phyloP scores from a whole-genome alignment of 2,888 invertebrate species.

The Bombyx huttoni region DNA sequence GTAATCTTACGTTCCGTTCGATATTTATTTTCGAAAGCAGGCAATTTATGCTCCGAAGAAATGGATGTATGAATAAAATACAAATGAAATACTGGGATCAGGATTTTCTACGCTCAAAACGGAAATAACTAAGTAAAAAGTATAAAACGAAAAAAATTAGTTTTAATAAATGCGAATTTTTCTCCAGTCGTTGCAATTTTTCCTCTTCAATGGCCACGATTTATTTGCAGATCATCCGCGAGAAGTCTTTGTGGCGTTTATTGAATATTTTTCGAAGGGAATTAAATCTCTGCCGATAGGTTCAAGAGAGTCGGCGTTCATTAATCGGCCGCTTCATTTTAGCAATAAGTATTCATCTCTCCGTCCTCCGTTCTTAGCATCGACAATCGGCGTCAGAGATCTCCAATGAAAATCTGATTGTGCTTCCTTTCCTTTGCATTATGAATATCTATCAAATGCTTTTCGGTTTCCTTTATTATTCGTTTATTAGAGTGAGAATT shows the following conservation, averaged over 20 bases:
- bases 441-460: constrained; percentile 58
- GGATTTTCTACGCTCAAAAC: background rate
- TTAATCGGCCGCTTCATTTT: constrained; percentile 61
- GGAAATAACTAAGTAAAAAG: background rate
- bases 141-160: constrained; percentile 14
- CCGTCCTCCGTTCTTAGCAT: constrained; percentile 18
- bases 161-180: constrained; percentile 21
- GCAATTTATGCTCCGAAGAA: background rate
- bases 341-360: constrained; percentile 69
- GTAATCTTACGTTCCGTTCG: constrained; percentile 17
- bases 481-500: constrained; percentile 42
- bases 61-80: background rate
- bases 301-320: constrained; percentile 45
- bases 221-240: constrained; percentile 36
- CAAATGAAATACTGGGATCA: background rate
- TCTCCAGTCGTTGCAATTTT: constrained; percentile 32
- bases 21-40: background rate
- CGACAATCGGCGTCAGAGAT: constrained; percentile 19
- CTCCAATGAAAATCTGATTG: constrained; percentile 64
- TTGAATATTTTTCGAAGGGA: constrained; percentile 62
- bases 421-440: constrained; percentile 57
- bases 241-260: constrained; percentile 41
- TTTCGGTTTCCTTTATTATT: constrained; percentile 26
- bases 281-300: constrained; percentile 53
- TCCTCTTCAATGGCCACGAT: constrained; percentile 31